These are phyloP conservation scores for Pegea sp. DNA, from an alignment of 23 tunicate species.

Conservation along the genomic window DNA sequence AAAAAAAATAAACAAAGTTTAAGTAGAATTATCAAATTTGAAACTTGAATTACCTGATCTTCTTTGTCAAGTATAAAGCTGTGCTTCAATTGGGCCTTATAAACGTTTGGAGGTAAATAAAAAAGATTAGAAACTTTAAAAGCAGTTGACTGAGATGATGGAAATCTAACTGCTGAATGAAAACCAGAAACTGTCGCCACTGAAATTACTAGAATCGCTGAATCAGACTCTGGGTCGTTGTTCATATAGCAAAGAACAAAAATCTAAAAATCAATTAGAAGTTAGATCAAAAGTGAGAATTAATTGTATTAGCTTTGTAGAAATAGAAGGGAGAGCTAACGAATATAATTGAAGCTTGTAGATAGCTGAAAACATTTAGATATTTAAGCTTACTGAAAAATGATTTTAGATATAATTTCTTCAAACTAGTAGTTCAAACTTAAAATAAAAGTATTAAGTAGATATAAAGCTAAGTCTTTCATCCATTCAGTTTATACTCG, in stretches of 20 bases:
- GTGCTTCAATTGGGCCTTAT: conserved; percentile 7
- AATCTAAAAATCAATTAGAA: conserved; percentile 1
- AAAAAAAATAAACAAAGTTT: not conserved
- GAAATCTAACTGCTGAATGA: conserved; percentile 1
- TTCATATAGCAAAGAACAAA: conserved; percentile 31
- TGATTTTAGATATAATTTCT: no score
- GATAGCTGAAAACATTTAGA: no score
- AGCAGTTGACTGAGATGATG: no score
- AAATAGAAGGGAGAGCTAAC: no score
- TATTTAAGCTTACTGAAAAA: no score
- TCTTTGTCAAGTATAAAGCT: conserved; percentile 20
- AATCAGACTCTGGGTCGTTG: conserved; percentile 31
- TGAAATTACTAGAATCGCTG: conserved; percentile 5
- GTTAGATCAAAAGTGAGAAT: no score
- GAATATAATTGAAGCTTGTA: no score
- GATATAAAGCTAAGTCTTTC: no score
- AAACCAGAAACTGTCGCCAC: not conserved
- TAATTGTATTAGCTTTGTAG: no score
- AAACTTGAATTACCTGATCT: conserved; percentile 13
- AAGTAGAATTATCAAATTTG: not conserved
- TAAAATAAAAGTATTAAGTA: no score
- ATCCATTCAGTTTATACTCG: no score
- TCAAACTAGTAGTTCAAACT: no score
- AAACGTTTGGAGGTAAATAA: conserved; percentile 13
- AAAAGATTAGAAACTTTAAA: conserved; percentile 13